Evolutionary conservation across 2,888 invertebrate genomes (phyloP).

Genomic region (Lymantria dispar): DNA sequence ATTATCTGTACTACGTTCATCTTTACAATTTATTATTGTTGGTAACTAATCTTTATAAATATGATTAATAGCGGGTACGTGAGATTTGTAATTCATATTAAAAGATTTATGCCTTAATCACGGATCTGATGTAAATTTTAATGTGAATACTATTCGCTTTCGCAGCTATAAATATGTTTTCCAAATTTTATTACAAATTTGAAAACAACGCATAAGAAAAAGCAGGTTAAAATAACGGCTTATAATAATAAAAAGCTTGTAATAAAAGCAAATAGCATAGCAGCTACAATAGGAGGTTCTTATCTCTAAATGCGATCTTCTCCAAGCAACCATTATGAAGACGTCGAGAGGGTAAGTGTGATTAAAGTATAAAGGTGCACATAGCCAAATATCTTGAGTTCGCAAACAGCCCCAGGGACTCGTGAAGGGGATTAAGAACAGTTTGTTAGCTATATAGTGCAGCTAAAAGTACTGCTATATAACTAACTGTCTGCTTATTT

Average conservation of each 20-base stretch:
- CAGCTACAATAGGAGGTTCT: no score
- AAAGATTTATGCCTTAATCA: neutral
- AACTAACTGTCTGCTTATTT: neutral
- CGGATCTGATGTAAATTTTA: neutral
- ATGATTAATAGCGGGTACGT: constrained; percentile 3
- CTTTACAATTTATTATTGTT: neutral
- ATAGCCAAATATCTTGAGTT: neutral
- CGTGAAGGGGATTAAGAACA: neutral
- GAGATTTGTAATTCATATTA: neutral
- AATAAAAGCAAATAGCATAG: no score
- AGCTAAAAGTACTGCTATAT: neutral
- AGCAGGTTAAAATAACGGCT: no score
- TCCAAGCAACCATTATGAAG: no score
- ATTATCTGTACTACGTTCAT: neutral
- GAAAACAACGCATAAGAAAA: no score
- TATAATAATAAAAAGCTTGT: no score
- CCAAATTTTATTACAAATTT: no score
- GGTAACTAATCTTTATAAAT: neutral
- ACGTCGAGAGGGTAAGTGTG: no score
- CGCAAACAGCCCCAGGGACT: neutral
- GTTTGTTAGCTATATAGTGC: neutral
- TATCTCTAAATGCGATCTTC: no score
- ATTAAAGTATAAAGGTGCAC: no score
- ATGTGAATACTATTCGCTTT: neutral
- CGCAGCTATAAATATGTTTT: no score